phyloP scores from a whole-genome alignment of 2,797 vertebrate genomes.

The Sitta carolinensis region DNA sequence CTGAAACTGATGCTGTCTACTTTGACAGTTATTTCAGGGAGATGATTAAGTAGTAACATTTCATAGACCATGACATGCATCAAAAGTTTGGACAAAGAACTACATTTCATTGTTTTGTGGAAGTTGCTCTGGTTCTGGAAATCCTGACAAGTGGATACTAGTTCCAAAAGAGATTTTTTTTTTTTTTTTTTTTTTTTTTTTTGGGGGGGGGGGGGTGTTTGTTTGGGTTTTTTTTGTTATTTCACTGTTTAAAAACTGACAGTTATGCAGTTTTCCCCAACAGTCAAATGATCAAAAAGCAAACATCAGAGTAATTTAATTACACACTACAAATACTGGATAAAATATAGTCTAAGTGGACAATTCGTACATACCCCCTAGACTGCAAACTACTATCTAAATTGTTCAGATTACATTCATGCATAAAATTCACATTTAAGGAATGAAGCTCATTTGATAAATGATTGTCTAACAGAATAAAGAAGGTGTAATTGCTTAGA shows the following conservation, averaged over 20 bases:
- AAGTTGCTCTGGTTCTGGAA: background rate
- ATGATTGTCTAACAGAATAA: slow-evolving; percentile 33
- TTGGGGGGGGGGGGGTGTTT: no score
- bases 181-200: no score
- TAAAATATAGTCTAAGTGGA: background rate
- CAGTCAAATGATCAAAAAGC: background rate
- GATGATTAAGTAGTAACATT: background rate
- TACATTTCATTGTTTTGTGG: background rate
- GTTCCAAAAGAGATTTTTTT: background rate
- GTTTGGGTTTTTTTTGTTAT: background rate
- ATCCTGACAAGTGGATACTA: background rate
- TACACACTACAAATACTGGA: background rate
- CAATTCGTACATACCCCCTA: background rate
- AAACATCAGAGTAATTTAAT: background rate
- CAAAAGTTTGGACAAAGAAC: background rate
- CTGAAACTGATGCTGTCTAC: background rate
- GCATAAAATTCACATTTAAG: slow-evolving; percentile 24
- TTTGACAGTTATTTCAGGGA: background rate
- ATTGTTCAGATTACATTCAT: slow-evolving; percentile 3
- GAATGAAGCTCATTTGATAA: slow-evolving; percentile 30
- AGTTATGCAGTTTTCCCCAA: background rate
- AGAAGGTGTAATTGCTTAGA: slow-evolving; percentile 44
- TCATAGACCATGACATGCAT: background rate
- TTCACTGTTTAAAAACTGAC: background rate
- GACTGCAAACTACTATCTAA: background rate